Conservation (phyloP, 1,140 invertebrate species). For the Lithobius niger region DNA sequence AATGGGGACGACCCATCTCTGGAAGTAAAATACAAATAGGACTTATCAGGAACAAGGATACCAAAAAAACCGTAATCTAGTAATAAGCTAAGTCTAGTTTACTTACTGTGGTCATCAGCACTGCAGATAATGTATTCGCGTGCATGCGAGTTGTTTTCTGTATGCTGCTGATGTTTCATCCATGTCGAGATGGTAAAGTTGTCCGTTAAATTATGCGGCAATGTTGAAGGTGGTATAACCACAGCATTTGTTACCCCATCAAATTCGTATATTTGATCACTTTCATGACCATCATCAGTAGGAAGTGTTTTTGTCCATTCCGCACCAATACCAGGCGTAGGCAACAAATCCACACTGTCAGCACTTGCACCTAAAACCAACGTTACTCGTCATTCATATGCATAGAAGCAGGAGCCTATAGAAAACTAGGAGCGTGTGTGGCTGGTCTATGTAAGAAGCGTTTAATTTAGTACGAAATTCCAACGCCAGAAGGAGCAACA, state of each 20-base stretch:
- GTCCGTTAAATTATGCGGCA: constrained; percentile 49
- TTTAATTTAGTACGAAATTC: no score
- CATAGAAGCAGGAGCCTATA: no score
- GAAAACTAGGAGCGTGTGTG: no score
- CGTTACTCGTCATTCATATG: neutral
- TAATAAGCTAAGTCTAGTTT: constrained; percentile 12
- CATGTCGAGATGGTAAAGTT: constrained; percentile 84
- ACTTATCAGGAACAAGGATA: neutral
- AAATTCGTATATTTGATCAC: constrained; percentile 88
- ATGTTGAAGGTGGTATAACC: constrained; percentile 50
- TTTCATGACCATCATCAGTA: constrained; percentile 74
- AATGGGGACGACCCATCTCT: constrained; percentile 98
- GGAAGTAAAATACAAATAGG: constrained; percentile 24
- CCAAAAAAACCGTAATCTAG: no score
- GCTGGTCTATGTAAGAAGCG: no score
- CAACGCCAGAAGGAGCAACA: no score
- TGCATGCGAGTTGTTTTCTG: constrained; percentile 61
- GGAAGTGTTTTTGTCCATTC: constrained; percentile 77
- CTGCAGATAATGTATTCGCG: constrained; percentile 93
- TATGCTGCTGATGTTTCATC: constrained; percentile 68
- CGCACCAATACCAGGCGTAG: constrained; percentile 56
- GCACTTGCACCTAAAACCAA: constrained; percentile 44
- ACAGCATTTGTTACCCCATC: constrained; percentile 75
- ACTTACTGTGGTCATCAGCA: constrained; percentile 89
- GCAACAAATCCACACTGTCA: constrained; percentile 67